Evolutionary conservation across 2,888 invertebrate species (phyloP).

Genomic region (Esperia sulphurella): DNA sequence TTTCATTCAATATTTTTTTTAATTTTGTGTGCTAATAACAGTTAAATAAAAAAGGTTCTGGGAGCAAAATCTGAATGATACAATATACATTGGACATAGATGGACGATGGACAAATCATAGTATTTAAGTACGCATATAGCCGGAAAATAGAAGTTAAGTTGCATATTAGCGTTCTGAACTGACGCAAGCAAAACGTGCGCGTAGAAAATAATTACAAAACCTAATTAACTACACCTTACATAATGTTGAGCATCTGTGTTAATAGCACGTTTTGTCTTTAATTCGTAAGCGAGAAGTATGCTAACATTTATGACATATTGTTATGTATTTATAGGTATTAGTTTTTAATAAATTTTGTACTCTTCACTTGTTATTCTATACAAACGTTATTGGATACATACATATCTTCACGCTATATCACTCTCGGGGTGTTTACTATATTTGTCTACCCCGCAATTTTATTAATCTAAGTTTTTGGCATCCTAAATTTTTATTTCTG

Average conservation of each 20-base stretch:
- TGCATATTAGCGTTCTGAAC: constrained; percentile 15
- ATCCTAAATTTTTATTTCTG: too few relatives aligned
- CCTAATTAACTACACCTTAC: constrained; percentile 52
- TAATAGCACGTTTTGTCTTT: constrained; percentile 35
- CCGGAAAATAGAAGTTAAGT: constrained; percentile 14
- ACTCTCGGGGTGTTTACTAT: too few relatives aligned
- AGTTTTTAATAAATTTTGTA: background rate
- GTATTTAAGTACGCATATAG: background rate
- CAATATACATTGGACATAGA: too few relatives aligned
- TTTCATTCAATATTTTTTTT: too few relatives aligned
- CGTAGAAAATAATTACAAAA: constrained; percentile 42
- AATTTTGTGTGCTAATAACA: too few relatives aligned
- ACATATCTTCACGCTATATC: too few relatives aligned
- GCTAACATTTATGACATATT: constrained; percentile 4
- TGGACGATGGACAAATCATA: background rate
- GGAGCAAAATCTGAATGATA: too few relatives aligned
- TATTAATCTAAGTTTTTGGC: too few relatives aligned
- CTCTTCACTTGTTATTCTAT: background rate
- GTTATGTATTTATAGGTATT: background rate
- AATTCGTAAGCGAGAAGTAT: constrained; percentile 2
- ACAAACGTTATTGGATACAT: too few relatives aligned
- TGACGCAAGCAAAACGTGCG: constrained; percentile 28
- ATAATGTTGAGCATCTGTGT: constrained; percentile 70
- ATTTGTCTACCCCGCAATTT: too few relatives aligned
- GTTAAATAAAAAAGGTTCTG: too few relatives aligned